phyloP scores from a whole-genome alignment of 92 coral and sea anemone genomes.

The Nematostella vectensis region DNA sequence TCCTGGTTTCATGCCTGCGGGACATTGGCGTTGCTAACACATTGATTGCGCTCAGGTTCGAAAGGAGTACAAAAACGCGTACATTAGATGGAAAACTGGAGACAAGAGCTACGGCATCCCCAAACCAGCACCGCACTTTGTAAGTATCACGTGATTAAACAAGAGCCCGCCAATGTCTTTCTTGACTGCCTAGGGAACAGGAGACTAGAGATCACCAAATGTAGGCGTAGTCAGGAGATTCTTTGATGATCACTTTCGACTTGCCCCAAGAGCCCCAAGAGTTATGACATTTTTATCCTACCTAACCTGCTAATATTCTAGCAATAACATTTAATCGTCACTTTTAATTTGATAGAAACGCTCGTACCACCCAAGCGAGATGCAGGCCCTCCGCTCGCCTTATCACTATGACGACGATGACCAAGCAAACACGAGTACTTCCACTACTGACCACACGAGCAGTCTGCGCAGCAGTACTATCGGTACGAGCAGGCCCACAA shows the following conservation, averaged over 20 bases:
- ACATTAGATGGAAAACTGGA: slow-evolving; percentile 95
- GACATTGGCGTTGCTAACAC: neutral
- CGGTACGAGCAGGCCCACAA: slow-evolving; percentile 57
- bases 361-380: slow-evolving; percentile 90
- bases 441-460: slow-evolving; percentile 86
- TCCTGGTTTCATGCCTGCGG: neutral
- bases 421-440: slow-evolving; percentile 68
- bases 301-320: too few relatives aligned
- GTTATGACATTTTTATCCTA: too few relatives aligned
- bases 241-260: too few relatives aligned
- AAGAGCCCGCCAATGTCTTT: neutral
- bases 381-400: slow-evolving; percentile 61
- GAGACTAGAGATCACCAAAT: too few relatives aligned
- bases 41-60: slow-evolving; percentile 90
- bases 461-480: slow-evolving; percentile 76
- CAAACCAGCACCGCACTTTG: slow-evolving; percentile 71
- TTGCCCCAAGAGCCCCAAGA: too few relatives aligned
- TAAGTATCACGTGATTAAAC: slow-evolving; percentile 26
- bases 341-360: too few relatives aligned
- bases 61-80: slow-evolving; percentile 85
- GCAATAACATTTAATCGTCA: too few relatives aligned
- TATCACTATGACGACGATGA: slow-evolving; percentile 87
- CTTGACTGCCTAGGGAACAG: too few relatives aligned
- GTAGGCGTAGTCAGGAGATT: too few relatives aligned
- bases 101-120: slow-evolving; percentile 90